Evolutionary conservation across 2,888 invertebrate genomes (phyloP).

Genomic region (Alloplasta piceator): DNA sequence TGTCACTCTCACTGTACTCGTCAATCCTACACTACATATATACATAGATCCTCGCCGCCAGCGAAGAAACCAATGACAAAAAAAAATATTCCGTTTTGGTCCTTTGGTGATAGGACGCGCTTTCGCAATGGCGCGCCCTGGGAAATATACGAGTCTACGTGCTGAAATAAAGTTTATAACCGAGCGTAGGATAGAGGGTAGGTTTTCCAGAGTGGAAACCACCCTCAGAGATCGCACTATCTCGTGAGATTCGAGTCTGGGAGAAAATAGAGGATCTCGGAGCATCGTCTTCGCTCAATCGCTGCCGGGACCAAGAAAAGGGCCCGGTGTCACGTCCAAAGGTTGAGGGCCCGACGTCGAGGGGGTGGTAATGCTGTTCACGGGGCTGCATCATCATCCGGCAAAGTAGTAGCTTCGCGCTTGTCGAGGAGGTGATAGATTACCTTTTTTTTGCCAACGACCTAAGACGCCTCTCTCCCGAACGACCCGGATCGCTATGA

Average conservation of each 20-base stretch:
- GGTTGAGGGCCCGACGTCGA: constrained; percentile 13
- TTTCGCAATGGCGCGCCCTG: constrained; percentile 50
- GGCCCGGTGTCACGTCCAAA: constrained; percentile 30
- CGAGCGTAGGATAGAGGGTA: constrained; percentile 52
- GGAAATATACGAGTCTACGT: constrained; percentile 56
- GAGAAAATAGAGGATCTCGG: constrained; percentile 27
- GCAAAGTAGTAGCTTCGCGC: constrained; percentile 58
- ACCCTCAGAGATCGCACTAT: constrained; percentile 68
- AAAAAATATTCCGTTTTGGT: constrained; percentile 36
- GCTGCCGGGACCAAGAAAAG: no score
- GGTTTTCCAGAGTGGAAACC: not conserved
- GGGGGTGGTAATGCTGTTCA: constrained; percentile 28
- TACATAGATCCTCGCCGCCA: not conserved
- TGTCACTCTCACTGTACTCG: constrained; percentile 3
- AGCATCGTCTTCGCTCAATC: constrained; percentile 27
- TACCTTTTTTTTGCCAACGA: constrained; percentile 75
- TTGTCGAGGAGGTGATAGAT: constrained; percentile 76
- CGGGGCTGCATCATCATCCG: constrained; percentile 45
- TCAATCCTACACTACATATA: constrained; percentile 22
- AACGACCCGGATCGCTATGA: constrained; percentile 31
- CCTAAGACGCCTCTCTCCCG: constrained; percentile 38
- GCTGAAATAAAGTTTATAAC: constrained; percentile 55
- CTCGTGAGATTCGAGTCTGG: constrained; percentile 62
- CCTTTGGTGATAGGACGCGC: constrained; percentile 43
- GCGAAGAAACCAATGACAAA: constrained; percentile 36